Conservation (phyloP, 2,888 invertebrate species). For the Lagria hirta region DNA sequence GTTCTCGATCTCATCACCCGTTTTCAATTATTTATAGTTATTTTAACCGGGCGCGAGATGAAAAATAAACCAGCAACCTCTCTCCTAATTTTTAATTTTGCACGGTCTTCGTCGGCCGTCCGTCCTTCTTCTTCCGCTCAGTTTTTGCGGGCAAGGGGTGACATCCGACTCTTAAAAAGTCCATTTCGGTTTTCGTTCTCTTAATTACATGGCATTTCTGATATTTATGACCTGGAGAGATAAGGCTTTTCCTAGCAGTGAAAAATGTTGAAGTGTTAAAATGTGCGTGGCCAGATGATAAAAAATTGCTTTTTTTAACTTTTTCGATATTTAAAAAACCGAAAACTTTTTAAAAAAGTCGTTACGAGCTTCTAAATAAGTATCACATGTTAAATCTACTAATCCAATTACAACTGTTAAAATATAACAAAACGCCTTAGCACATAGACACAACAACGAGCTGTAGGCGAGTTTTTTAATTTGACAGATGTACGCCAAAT, state of each 20-base stretch:
- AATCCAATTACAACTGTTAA: no score
- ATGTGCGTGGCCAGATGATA: constrained; percentile 22
- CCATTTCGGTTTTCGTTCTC: constrained; percentile 30
- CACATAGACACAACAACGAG: no score
- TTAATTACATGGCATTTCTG: constrained; percentile 31
- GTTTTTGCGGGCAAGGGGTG: constrained; percentile 22
- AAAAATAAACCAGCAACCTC: constrained; percentile 47
- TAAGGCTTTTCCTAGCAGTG: constrained; percentile 21
- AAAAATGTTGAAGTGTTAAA: constrained; percentile 22
- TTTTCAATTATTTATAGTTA: constrained; percentile 53
- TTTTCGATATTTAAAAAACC: no score
- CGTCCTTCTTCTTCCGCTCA: constrained; percentile 16
- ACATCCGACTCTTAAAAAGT: constrained; percentile 26
- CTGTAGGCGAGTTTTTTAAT: no score
- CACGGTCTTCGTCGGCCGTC: constrained; percentile 9
- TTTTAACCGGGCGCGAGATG: constrained; percentile 47
- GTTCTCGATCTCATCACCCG: constrained; percentile 47
- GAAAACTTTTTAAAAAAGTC: no score
- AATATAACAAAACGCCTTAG: no score
- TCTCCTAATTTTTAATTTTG: constrained; percentile 29
- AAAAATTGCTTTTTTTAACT: no score
- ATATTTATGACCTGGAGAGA: constrained; percentile 31
- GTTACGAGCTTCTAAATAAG: no score
- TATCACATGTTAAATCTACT: no score
- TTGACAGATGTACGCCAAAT: no score